Evolutionary conservation across 2,113 vertebrate species (phyloP), one percentile per base, ranked within the genome.

Genomic region (Xiphophorus maculatus): DNA sequence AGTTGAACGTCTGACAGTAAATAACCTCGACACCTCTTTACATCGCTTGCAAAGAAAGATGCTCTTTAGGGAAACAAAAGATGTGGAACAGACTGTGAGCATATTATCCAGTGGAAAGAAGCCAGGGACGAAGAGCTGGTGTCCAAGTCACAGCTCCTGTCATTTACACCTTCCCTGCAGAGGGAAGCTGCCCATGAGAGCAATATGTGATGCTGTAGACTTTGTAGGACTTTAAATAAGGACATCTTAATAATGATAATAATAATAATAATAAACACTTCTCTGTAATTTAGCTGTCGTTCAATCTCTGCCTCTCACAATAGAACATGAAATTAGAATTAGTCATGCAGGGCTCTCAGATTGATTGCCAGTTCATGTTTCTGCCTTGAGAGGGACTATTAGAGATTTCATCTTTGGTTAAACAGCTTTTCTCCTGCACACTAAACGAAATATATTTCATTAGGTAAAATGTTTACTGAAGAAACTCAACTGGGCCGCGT

Each of bases 101-200:
- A 87, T 84, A 80, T 70, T 77, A 77, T 60, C 64, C 27, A 13
- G 64, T 88, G 88, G 85, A 82, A 25, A 4, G n/a, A 11, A 77
- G 84, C 87, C 88, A 90, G 70, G 13, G 75, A 35, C 74, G 72
- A 51, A 71, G 84, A 78, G 81, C n/a, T 54, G 71, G 69, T 76
- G 73, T 70, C 68, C 28, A 61, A 89, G 54, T 88, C 83, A 64
- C 84, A 74, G 82, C 48, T 76, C 54, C 1, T 66, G 77, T 82
- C 74, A 82, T 87, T 85, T 63, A 89, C 89, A 88, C 88, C 71
- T 91, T 81, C 68, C 87, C 85, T 77, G 81, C 75, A 73, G 79
- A 77, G 79, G 44, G 81, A 78, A 90, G 80, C 88, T 85, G 89
- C 77, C 76, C 69, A 58, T 29, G 74, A 76, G 79, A 84, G 79